These are phyloP conservation scores for Dusona sp. DNA, from an alignment of 2,888 invertebrate species.

Conservation along the genomic window DNA sequence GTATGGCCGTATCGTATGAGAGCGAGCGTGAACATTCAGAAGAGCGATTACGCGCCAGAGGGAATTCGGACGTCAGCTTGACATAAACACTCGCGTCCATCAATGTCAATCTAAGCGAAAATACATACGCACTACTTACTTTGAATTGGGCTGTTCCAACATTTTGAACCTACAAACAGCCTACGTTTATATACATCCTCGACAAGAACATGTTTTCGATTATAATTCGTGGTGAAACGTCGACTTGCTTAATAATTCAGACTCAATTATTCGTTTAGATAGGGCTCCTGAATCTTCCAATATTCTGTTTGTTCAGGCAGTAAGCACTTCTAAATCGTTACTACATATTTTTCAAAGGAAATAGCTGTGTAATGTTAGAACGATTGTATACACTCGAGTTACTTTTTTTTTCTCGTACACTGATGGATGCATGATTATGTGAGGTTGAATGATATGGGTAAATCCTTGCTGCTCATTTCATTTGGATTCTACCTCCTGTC, in stretches of 20 bases:
- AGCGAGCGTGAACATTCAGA: conserved; percentile 21
- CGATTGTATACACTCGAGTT: neutral
- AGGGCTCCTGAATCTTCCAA: too few relatives aligned
- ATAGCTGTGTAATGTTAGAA: neutral
- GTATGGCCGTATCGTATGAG: conserved; percentile 22
- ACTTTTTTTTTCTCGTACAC: neutral
- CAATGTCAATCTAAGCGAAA: conserved; percentile 52
- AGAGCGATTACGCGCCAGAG: conserved; percentile 31
- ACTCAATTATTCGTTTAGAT: neutral
- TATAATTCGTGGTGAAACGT: conserved; percentile 2
- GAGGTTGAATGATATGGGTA: neutral
- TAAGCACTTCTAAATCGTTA: too few relatives aligned
- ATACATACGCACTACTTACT: conserved; percentile 10
- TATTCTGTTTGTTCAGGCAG: neutral
- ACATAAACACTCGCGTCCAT: conserved; percentile 50
- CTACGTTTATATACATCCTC: neutral
- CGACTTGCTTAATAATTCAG: neutral
- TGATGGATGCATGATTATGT: too few relatives aligned
- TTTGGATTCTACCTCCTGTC: conserved; percentile 11
- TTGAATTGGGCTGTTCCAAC: neutral
- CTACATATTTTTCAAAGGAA: neutral
- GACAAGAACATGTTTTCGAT: neutral
- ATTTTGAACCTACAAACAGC: conserved; percentile 9
- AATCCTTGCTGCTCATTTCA: neutral
- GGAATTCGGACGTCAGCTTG: conserved; percentile 12